Evolutionary conservation across 1,140 invertebrate species (phyloP).

Genomic region (Sarcophaga peregrina): DNA sequence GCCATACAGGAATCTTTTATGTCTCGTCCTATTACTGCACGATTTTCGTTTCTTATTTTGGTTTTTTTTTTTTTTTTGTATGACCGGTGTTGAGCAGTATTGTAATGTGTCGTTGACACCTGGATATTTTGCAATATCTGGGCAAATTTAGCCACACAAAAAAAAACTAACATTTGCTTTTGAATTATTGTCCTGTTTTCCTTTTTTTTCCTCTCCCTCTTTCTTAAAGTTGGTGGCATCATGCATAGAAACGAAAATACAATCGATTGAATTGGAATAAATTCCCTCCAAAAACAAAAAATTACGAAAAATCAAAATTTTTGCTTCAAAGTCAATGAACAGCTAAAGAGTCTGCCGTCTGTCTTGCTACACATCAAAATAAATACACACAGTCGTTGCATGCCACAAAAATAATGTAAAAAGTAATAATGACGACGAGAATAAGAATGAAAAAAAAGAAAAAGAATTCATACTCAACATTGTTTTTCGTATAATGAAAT

Average conservation of each 20-base stretch:
- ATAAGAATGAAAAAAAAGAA: neutral
- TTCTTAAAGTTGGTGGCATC: neutral
- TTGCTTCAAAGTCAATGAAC: constrained; percentile 8
- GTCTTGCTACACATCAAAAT: neutral
- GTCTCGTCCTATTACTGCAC: constrained; percentile 16
- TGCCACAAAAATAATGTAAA: neutral
- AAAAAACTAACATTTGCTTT: constrained; percentile 28
- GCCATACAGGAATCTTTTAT: neutral
- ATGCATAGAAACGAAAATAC: neutral
- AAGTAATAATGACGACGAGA: neutral
- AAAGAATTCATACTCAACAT: neutral
- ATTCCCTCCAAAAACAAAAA: constrained; percentile 11
- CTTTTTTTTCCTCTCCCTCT: too few species aligned
- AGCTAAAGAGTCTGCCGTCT: neutral
- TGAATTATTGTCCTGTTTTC: too few species aligned
- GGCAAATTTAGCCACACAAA: constrained; percentile 29
- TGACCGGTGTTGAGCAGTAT: constrained; percentile 28
- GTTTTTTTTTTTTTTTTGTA: neutral
- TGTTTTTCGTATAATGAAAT: constrained; percentile 22
- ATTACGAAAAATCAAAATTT: neutral
- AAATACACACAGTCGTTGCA: neutral
- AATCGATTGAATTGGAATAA: neutral
- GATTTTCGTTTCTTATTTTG: neutral
- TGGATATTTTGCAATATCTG: constrained; percentile 39
- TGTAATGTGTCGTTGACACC: constrained; percentile 33